Evolutionary conservation across 2,888 invertebrate species (phyloP), one percentile per base, ranked within the genome.

Genomic region (Argyresthia albistria): DNA sequence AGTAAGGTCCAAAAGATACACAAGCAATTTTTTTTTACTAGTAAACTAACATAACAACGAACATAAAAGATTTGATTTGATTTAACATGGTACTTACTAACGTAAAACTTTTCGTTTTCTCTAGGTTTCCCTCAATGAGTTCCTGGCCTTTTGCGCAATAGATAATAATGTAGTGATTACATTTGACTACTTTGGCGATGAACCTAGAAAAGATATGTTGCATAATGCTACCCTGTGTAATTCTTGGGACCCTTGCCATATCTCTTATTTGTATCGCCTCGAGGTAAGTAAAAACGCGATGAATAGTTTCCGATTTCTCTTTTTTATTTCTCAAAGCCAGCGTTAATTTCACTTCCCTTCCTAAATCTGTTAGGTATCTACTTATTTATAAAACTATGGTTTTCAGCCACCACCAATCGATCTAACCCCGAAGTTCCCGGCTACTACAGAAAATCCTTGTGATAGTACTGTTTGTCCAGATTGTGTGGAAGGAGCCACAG

Each of bases 111-210:
- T n/a, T n/a, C n/a, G n/a, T n/a, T n/a, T n/a, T n/a, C n/a, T 61
- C 47, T 54, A 87, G 86, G 65, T 86, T 16, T 57, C 75, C 43
- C 63, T 87, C 0, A 62, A 70, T 1, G 66, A 76, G 25, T 83
- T 87, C 58, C 60, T 84, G 55, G 67, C 69, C 0, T 53, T 68
- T 49, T 87, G 87, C 52, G 87, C 87, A 0, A 83, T 87, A 35
- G 86, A 87, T 54, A 70, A 84, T 57, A 87, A 87, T 50, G 66
- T 87, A 1, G 83, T 87, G 0, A 86, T 87, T 14, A 76, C 76
- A 16, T 86, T 81, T 52, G 86, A 87, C 56, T 87, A 87, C 57
- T 87, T 81, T 48, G 87, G 87, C 0, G 87, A 87, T 53, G 86
- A 86, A 54, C 86, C 87, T 1, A 72, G 87, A 1, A 87, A 87